Evolutionary conservation across 2,888 invertebrate species (phyloP).

Genomic region (Hemithea aestivaria): DNA sequence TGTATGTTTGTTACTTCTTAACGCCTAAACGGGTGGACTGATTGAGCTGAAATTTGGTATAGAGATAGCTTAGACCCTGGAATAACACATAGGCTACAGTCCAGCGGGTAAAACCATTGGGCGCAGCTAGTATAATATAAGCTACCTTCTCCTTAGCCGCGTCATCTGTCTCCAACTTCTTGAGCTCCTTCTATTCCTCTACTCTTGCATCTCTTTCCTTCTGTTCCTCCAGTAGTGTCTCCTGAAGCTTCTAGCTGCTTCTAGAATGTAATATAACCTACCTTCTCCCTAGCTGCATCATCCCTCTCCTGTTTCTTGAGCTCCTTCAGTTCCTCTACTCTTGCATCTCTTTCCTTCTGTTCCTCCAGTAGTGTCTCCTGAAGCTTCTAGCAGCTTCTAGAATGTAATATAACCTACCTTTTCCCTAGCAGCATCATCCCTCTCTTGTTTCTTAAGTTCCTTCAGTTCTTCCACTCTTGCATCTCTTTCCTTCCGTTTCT

Average conservation of each 20-base stretch:
- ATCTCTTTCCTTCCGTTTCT: constrained; percentile 87
- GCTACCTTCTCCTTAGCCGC: constrained; percentile 49
- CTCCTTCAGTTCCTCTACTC: constrained; percentile 83
- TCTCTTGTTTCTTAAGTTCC: constrained; percentile 58
- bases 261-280: too few species aligned
- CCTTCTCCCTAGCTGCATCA: constrained; percentile 48
- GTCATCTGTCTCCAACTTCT: constrained; percentile 50
- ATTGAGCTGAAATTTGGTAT: too few species aligned
- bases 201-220: constrained; percentile 90
- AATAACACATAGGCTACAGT: too few species aligned
- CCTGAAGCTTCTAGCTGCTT: constrained; percentile 57
- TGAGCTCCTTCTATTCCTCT: constrained; percentile 77
- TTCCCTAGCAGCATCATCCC: constrained; percentile 45
- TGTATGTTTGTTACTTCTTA: too few species aligned
- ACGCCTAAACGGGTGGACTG: too few species aligned
- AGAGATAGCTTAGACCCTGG: too few species aligned
- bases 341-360: constrained; percentile 87
- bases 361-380: constrained; percentile 89
- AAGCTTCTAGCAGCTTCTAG: constrained; percentile 6
- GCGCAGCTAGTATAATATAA: too few species aligned
- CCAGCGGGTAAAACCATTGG: too few species aligned
- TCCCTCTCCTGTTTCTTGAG: constrained; percentile 49
- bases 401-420: constrained; percentile 31
- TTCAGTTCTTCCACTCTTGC: constrained; percentile 86
- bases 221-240: constrained; percentile 87